Evolutionary conservation across 2,888 invertebrate species (phyloP).

Genomic region (Ophion ventricosus): DNA sequence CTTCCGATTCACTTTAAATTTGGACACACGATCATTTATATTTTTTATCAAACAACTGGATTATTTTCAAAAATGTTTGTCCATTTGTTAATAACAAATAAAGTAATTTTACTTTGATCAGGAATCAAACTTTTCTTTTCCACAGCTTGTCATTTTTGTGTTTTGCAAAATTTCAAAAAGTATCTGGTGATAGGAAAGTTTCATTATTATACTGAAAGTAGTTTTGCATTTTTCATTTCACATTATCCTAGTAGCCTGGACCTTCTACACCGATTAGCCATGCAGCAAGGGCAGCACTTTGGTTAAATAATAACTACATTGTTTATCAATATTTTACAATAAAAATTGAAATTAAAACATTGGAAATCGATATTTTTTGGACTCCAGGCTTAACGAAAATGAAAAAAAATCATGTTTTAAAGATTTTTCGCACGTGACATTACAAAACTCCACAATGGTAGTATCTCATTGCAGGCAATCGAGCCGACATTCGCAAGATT

Average conservation of each 20-base stretch:
- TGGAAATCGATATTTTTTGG: neutral
- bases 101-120: too few species aligned
- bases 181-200: neutral
- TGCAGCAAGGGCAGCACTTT: neutral
- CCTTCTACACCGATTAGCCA: neutral
- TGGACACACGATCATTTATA: too few species aligned
- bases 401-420: neutral
- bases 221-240: neutral
- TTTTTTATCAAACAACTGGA: too few species aligned
- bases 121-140: too few species aligned
- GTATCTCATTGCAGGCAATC: neutral
- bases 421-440: too few species aligned
- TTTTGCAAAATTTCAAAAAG: too few species aligned
- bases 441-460: too few species aligned
- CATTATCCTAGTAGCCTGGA: neutral
- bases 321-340: neutral
- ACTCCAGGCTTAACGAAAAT: neutral
- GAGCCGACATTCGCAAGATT: neutral
- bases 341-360: neutral
- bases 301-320: neutral
- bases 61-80: too few species aligned
- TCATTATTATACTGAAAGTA: neutral
- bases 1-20: too few species aligned
- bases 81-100: too few species aligned
- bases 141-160: too few species aligned